Conservation (phyloP, 2,113 vertebrate species). For the Xenus cinereus region DNA sequence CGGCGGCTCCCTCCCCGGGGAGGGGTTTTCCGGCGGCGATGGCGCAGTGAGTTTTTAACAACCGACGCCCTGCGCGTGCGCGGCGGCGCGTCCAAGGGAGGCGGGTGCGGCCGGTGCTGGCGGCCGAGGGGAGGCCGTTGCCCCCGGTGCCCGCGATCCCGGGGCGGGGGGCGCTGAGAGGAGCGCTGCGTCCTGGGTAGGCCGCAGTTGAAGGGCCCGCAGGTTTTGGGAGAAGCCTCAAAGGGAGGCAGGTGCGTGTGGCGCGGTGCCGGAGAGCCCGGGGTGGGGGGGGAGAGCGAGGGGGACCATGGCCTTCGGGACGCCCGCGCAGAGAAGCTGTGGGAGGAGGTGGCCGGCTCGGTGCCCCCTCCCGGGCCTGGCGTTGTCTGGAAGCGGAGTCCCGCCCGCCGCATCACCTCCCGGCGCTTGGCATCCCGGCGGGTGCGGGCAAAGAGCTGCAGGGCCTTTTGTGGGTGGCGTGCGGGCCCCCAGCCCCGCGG, state of each 20-base stretch:
- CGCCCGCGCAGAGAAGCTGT: not conserved
- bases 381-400: not conserved
- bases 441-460: not conserved
- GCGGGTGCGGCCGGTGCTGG: not conserved
- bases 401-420: no score
- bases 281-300: no score
- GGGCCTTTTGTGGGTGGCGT: fast-evolving
- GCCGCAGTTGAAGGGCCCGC: not conserved
- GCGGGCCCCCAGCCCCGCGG: not conserved
- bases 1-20: not conserved
- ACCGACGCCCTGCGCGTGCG: slow-evolving; percentile 32
- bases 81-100: not conserved
- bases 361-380: fast-evolving
- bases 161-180: fast-evolving
- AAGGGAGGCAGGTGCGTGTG: not conserved
- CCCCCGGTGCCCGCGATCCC: fast-evolving
- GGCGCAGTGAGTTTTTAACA: slow-evolving; percentile 64
- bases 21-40: slow-evolving; percentile 8
- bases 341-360: fast-evolving
- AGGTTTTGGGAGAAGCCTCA: not conserved
- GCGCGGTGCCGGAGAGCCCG: not conserved
- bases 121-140: fast-evolving
- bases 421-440: not conserved
- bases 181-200: not conserved
- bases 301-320: not conserved